phyloP scores from a whole-genome alignment of 1,140 invertebrate species.

The Physella acuta region DNA sequence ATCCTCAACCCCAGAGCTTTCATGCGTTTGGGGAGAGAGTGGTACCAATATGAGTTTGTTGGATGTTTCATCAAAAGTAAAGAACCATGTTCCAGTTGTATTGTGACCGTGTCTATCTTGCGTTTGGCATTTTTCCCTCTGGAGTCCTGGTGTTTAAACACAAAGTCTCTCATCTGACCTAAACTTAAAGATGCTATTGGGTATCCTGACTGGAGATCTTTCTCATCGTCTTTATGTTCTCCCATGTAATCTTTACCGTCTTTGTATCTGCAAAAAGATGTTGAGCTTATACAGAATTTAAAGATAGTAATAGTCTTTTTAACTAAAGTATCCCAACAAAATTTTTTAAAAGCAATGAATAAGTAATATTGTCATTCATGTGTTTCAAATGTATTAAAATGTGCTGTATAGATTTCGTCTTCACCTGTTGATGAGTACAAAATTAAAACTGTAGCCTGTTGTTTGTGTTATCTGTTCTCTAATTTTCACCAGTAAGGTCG shows the following conservation, averaged over 20 bases:
- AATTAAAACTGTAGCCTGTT: slow-evolving; percentile 68
- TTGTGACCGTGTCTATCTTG: slow-evolving; percentile 63
- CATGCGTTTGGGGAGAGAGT: slow-evolving; percentile 69
- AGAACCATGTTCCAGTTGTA: slow-evolving; percentile 69
- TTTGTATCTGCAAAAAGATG: slow-evolving; percentile 65
- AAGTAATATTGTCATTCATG: too few relatives aligned
- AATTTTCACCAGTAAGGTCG: slow-evolving; percentile 62
- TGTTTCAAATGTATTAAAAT: too few relatives aligned
- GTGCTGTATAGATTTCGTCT: too few relatives aligned
- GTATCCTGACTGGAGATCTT: slow-evolving; percentile 65
- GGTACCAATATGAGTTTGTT: slow-evolving; percentile 74
- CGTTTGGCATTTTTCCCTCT: slow-evolving; percentile 53
- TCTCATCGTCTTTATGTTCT: slow-evolving; percentile 74
- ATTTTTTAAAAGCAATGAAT: too few relatives aligned
- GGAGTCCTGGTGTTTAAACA: slow-evolving; percentile 68
- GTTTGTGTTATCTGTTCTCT: slow-evolving; percentile 63
- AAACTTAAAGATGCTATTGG: slow-evolving; percentile 74
- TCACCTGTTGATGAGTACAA: slow-evolving; percentile 74
- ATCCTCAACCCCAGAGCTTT: slow-evolving; percentile 64
- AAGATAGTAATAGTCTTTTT: too few relatives aligned
- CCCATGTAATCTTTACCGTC: slow-evolving; percentile 73
- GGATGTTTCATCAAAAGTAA: slow-evolving; percentile 74
- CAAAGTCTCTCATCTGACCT: slow-evolving; percentile 69
- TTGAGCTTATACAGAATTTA: too few relatives aligned
- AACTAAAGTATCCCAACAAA: too few relatives aligned